A percentile compares a stretch with the other conserved stretches of the same genome.
Conservation (phyloP, 2,797 vertebrate genomes). For the Macropodus opercularis region DNA sequence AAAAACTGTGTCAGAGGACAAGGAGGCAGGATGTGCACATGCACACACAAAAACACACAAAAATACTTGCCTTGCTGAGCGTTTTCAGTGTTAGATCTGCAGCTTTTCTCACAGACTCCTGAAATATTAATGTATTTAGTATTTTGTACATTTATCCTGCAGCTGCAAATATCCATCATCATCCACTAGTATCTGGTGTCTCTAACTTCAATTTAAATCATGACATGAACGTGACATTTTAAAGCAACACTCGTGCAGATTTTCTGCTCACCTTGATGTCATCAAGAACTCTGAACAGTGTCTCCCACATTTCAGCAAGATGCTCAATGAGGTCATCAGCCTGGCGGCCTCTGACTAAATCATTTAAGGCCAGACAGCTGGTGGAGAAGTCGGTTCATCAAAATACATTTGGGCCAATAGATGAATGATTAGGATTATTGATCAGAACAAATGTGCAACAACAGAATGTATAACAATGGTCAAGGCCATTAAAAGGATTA, state of each 20-base stretch:
- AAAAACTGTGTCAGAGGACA: slow-evolving; percentile 4
- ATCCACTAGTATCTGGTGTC: too few relatives aligned
- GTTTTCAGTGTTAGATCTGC: slow-evolving; percentile 96
- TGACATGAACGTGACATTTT: background rate
- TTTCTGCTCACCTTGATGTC: slow-evolving; percentile 92
- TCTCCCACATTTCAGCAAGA: slow-evolving; percentile 96
- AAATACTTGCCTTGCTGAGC: slow-evolving; percentile 91
- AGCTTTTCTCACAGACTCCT: slow-evolving; percentile 97
- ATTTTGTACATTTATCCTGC: background rate
- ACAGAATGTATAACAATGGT: background rate
- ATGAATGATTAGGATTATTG: background rate
- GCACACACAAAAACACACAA: background rate
- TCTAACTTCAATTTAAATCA: too few relatives aligned
- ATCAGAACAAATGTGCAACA: background rate
- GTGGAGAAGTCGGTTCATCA: slow-evolving; percentile 24
- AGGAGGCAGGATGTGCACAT: background rate
- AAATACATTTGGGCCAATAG: background rate
- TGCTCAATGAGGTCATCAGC: slow-evolving; percentile 92
- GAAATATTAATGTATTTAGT: slow-evolving; percentile 34
- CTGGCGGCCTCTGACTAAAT: slow-evolving; percentile 91
- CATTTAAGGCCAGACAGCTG: slow-evolving; percentile 96
- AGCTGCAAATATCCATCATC: background rate
- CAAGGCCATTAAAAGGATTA: background rate
- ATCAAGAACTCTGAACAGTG: slow-evolving; percentile 96
- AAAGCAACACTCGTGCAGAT: background rate